Percentiles rank a stretch among this genome's conserved stretches.
These are phyloP conservation scores for Corella eumyota DNA, from an alignment of 23 tunicate genomes.

Conservation along the genomic window DNA sequence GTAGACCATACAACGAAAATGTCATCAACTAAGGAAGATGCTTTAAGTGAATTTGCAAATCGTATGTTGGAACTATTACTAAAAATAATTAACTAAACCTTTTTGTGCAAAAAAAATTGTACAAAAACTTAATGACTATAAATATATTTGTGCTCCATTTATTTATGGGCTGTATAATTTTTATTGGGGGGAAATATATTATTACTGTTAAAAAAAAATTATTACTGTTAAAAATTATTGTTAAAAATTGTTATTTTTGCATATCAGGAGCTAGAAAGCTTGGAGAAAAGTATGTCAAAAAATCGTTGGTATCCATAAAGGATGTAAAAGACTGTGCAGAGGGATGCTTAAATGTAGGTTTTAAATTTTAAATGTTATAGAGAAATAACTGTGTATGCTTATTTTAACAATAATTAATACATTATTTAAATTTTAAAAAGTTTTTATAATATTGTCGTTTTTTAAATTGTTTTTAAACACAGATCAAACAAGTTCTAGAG, in stretches of 20 bases:
- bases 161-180: too few species aligned
- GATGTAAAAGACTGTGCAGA: constrained; percentile 90
- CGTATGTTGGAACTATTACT: too few species aligned
- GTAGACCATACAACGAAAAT: too few species aligned
- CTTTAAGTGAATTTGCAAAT: too few species aligned
- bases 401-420: not conserved
- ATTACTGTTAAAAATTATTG: not conserved
- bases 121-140: too few species aligned
- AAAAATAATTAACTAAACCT: too few species aligned
- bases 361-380: not conserved
- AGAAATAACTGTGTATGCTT: not conserved
- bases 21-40: too few species aligned
- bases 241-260: too few species aligned
- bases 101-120: too few species aligned
- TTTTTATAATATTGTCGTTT: constrained; percentile 4
- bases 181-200: too few species aligned
- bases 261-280: too few species aligned
- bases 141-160: too few species aligned
- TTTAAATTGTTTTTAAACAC: not conserved
- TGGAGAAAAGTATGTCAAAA: constrained; percentile 43
- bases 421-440: not conserved
- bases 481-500: constrained; percentile 38
- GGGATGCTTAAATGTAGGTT: constrained; percentile 85
- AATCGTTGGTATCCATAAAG: constrained; percentile 34
- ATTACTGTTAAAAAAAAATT: not conserved